Conservation (phyloP, 2,797 vertebrate species). For the Gymnodraco acuticeps region DNA sequence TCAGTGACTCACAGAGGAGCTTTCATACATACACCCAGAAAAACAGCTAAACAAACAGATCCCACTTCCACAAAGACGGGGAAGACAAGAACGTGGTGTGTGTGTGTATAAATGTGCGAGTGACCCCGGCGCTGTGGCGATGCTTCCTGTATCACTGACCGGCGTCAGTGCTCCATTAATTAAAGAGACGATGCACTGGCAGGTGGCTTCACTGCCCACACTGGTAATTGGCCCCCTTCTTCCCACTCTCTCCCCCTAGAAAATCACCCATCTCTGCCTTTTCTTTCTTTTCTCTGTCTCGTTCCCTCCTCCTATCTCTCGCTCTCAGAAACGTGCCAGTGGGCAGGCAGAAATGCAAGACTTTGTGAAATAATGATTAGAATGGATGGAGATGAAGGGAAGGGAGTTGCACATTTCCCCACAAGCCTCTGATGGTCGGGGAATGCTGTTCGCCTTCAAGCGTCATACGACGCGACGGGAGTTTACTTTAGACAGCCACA, state of each 20-base stretch:
- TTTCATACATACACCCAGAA: slow-evolving; percentile 75
- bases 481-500: slow-evolving; percentile 86
- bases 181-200: slow-evolving; percentile 94
- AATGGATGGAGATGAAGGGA: slow-evolving; percentile 86
- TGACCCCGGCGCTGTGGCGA: slow-evolving; percentile 91
- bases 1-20: slow-evolving; percentile 69
- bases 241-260: slow-evolving; percentile 81
- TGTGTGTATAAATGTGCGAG: slow-evolving; percentile 44
- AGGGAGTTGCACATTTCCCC: slow-evolving; percentile 81
- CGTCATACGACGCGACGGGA: slow-evolving; percentile 79
- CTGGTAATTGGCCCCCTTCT: slow-evolving; percentile 98
- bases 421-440: slow-evolving; percentile 89
- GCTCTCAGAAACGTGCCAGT: slow-evolving; percentile 93
- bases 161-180: slow-evolving; percentile 95
- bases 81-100: slow-evolving; percentile 83
- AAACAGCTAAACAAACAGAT: slow-evolving; percentile 92
- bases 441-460: slow-evolving; percentile 81
- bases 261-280: slow-evolving; percentile 85
- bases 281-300: slow-evolving; percentile 84
- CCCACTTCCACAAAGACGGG: slow-evolving; percentile 86
- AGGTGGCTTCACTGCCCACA: slow-evolving; percentile 94
- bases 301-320: slow-evolving; percentile 81
- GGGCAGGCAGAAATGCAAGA: slow-evolving; percentile 94
- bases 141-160: slow-evolving; percentile 95
- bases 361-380: slow-evolving; percentile 98